Base-by-base conservation (phyloP, 2,797 vertebrate genomes). In the Dermochelys coriacea region DNA sequence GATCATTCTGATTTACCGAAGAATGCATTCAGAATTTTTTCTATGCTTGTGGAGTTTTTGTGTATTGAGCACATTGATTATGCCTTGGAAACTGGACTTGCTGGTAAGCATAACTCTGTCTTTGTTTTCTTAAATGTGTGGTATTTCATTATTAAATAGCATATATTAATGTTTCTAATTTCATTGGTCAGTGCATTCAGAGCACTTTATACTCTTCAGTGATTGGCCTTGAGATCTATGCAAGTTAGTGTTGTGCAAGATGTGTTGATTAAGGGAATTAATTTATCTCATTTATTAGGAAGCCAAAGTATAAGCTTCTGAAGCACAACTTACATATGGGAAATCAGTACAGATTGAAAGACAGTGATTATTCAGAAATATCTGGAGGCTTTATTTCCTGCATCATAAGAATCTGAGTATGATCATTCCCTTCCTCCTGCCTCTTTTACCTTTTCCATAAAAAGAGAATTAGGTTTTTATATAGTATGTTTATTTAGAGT, bases 61-160 rank as follows among this genome's bases (percentile, higher is more conserved):
- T 99, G 99, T 97, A 99, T 99, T 93, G 99, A 99, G 12, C 99
- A 99, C 98, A 99, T 99, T 75, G 99, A 99, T 98, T 99, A 99
- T 87, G 99, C 99, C 93, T 98, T 99, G 96, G 99, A 99, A 98
- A 99, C 99, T 84, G 99, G 99, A 95, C 99, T 99, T 89, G 99
- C 99, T 97, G 99, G 99, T 99, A 98, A 94, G 97, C 96, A 71
- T 80, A 89, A 59, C 16, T 88, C 91, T 87, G 16, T 84, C 29
- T 93, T 52, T 52, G 47, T 80, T 59, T 37, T 68, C 41, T 74
- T 59, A 55, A 55, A 81, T 45, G n/a, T 80, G n/a, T 41, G 52
- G 23, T 80, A 25, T 23, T 68, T 21, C 64, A n/a, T 61, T 71
- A 37, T 71, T 41, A 71, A 71, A 23, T 41, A 23, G n/a, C 21